Percentiles rank a stretch among this genome's conserved stretches.
phyloP scores from a whole-genome alignment of 1,140 invertebrate species.

The Vollenhovia emeryi region DNA sequence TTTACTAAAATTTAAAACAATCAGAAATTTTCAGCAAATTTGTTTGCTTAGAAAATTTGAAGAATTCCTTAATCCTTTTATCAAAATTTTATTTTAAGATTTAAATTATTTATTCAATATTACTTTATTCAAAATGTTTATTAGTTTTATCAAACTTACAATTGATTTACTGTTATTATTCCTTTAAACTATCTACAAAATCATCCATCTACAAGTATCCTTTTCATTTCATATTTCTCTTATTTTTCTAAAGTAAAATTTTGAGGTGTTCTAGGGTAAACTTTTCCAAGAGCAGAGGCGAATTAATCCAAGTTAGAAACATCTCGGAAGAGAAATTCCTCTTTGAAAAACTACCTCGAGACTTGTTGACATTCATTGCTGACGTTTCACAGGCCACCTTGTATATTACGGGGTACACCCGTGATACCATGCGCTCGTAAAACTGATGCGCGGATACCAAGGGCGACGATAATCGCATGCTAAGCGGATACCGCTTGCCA shows the following conservation, averaged over 20 bases:
- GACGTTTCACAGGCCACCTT: background rate
- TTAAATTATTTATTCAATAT: too few relatives aligned
- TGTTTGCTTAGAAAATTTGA: background rate
- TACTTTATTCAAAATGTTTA: background rate
- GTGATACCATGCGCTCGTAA: background rate
- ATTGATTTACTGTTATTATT: background rate
- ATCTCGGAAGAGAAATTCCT: background rate
- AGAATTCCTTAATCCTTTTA: background rate
- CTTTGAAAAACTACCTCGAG: background rate
- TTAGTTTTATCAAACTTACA: background rate
- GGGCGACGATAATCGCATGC: constrained; percentile 19
- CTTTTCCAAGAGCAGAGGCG: too few relatives aligned
- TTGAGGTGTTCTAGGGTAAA: too few relatives aligned
- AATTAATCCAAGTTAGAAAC: background rate
- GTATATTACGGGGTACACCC: too few relatives aligned
- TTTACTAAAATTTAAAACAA: background rate
- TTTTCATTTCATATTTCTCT: too few relatives aligned
- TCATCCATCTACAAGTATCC: too few relatives aligned
- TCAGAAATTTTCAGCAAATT: background rate
- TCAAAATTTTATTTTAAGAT: too few relatives aligned
- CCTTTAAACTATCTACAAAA: background rate
- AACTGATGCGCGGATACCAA: background rate
- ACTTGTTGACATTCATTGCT: background rate
- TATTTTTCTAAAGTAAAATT: too few relatives aligned
- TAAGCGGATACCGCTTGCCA: constrained; percentile 16